These are phyloP conservation scores for Drosophila quinaria DNA, from an alignment of 2,888 invertebrate genomes.

Conservation along the genomic window DNA sequence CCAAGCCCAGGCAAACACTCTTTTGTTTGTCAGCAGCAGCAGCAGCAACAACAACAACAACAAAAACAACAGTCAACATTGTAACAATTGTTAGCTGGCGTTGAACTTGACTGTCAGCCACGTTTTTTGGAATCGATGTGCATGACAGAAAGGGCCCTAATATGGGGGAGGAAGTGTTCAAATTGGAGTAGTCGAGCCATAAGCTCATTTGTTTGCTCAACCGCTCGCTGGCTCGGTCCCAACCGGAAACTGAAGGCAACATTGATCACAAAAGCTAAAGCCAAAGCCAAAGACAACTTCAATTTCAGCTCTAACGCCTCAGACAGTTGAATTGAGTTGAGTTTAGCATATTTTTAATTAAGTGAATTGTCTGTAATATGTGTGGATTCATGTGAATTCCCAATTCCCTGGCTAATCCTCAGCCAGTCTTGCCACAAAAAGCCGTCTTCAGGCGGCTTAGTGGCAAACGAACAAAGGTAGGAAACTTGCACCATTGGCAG, in stretches of 20 bases:
- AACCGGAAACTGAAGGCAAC: slow-evolving; percentile 73
- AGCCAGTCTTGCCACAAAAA: slow-evolving; percentile 42
- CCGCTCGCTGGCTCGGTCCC: slow-evolving; percentile 30
- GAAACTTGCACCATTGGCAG: slow-evolving; percentile 38
- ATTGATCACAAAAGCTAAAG: slow-evolving; percentile 42
- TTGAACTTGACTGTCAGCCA: slow-evolving; percentile 78
- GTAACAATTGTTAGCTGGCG: slow-evolving; percentile 72
- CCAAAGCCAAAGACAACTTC: slow-evolving; percentile 22
- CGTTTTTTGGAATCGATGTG: slow-evolving; percentile 75
- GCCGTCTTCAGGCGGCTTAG: slow-evolving; percentile 20
- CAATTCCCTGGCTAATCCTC: slow-evolving; percentile 29
- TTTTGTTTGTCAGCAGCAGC: slow-evolving; percentile 63
- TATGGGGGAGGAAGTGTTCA: slow-evolving; percentile 77
- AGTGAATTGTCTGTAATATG: slow-evolving; percentile 40
- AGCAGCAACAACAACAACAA: slow-evolving; percentile 34
- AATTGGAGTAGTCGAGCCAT: slow-evolving; percentile 71
- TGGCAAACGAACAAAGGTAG: slow-evolving; percentile 13
- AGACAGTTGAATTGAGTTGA: slow-evolving; percentile 13
- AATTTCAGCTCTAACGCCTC: slow-evolving; percentile 36
- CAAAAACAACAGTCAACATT: slow-evolving; percentile 38
- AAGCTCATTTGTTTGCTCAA: slow-evolving; percentile 67
- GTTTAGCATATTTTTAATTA: slow-evolving; percentile 62
- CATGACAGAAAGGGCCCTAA: slow-evolving; percentile 77
- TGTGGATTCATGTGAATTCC: slow-evolving; percentile 30
- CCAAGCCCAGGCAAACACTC: slow-evolving; percentile 12